A percentile compares a stretch with the other conserved stretches of the same genome.
Evolutionary conservation across 2,797 vertebrate genomes (phyloP).

Genomic region (Rhinogobio ventralis): DNA sequence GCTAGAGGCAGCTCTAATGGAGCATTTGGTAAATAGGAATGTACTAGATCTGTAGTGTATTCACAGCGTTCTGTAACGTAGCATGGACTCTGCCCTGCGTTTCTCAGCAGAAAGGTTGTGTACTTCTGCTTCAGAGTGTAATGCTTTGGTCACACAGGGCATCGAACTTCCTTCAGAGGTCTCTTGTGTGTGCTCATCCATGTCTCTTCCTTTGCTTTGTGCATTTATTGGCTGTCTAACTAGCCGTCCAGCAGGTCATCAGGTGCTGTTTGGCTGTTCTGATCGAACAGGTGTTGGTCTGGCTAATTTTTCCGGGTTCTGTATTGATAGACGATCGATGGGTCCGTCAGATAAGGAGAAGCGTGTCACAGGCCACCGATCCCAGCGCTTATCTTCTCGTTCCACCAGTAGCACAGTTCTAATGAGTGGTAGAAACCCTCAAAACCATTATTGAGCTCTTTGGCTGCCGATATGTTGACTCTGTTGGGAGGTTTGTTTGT

Average conservation of each 20-base stretch:
- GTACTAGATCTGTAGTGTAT: neutral
- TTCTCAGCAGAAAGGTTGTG: neutral
- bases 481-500: conserved; percentile 36
- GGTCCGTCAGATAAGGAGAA: conserved; percentile 74
- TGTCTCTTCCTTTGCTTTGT: conserved; percentile 17
- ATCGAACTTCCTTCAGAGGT: neutral
- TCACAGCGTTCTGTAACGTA: neutral
- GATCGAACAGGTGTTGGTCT: conserved; percentile 66
- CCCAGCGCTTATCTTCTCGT: conserved; percentile 78
- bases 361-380: conserved; percentile 77
- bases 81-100: neutral
- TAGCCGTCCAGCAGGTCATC: conserved; percentile 47
- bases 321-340: conserved; percentile 78
- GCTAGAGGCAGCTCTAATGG: neutral
- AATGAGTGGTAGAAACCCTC: conserved; percentile 71
- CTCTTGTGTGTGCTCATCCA: neutral
- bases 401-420: conserved; percentile 69
- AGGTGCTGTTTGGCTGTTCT: conserved; percentile 55
- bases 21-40: neutral
- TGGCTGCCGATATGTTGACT: conserved; percentile 51
- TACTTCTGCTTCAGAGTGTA: neutral
- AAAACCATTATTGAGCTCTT: conserved; percentile 70
- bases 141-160: neutral
- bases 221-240: conserved; percentile 45
- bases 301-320: conserved; percentile 59